These are phyloP conservation scores for Frieseomelitta varia DNA, from an alignment of 1,140 invertebrate species.

Conservation along the genomic window DNA sequence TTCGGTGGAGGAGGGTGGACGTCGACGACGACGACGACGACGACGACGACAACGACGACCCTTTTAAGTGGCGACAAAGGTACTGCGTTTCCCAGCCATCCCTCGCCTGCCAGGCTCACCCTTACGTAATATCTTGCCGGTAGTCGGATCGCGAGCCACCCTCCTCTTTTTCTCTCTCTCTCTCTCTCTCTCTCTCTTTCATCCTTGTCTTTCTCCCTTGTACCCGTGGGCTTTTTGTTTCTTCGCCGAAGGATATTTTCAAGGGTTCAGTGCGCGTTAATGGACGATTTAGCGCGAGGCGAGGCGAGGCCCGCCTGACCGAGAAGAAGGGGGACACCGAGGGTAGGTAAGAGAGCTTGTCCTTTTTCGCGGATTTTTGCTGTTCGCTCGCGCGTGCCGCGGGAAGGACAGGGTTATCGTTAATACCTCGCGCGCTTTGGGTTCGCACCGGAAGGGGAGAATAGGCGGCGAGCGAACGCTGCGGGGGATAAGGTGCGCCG, in stretches of 20 bases:
- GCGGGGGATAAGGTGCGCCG: background rate
- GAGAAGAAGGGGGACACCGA: background rate
- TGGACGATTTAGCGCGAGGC: constrained; percentile 66
- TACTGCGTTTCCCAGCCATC: constrained; percentile 1
- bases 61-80: constrained; percentile 53
- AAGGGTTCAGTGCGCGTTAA: constrained; percentile 61
- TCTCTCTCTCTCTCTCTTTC: background rate
- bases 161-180: constrained; percentile 11
- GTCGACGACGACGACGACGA: background rate
- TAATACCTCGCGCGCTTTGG: background rate
- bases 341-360: background rate
- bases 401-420: background rate
- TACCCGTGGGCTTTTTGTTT: constrained; percentile 37
- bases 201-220: background rate
- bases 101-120: background rate
- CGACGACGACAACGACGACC: background rate
- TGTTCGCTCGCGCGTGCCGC: background rate
- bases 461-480: background rate
- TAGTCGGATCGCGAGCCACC: constrained; percentile 33
- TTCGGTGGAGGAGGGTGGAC: background rate
- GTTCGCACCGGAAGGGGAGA: no score
- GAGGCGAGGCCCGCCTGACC: constrained; percentile 7
- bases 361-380: constrained; percentile 18
- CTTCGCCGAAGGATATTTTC: constrained; percentile 70
- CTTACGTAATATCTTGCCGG: constrained; percentile 45